Percentiles rank a stretch among this genome's conserved stretches.
Conservation (phyloP, 2,797 vertebrate species). For the Poecile montanus region DNA sequence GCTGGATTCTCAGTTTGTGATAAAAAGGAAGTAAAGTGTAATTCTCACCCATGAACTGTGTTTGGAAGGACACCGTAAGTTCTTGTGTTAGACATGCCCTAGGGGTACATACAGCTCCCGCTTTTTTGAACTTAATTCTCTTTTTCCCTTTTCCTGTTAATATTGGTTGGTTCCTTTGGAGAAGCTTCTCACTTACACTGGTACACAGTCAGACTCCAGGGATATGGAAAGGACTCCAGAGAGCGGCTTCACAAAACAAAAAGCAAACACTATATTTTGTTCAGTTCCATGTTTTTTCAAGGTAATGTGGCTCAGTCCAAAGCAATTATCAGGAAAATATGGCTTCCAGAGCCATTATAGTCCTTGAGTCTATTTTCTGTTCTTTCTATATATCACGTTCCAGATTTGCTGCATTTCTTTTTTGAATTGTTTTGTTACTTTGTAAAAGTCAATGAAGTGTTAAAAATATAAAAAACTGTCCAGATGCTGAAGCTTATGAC, state of each 20-base stretch:
- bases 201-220: not conserved
- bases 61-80: not conserved
- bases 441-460: not conserved
- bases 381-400: not conserved
- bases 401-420: not conserved
- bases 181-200: not conserved
- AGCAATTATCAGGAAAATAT: not conserved
- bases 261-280: not conserved
- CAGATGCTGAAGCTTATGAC: not conserved
- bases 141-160: not conserved
- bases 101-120: not conserved
- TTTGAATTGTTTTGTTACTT: not conserved
- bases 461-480: not conserved
- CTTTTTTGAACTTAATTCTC: not conserved
- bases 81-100: not conserved
- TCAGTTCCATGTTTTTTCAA: not conserved
- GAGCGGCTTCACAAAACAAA: not conserved
- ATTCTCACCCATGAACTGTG: rapidly evolving
- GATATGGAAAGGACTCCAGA: not conserved
- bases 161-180: not conserved
- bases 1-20: not conserved
- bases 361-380: not conserved
- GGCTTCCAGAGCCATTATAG: not conserved
- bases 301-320: not conserved
- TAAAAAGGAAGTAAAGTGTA: not conserved